Base-by-base conservation (phyloP, 2,113 vertebrate species). In the Paradisaea rubra region DNA sequence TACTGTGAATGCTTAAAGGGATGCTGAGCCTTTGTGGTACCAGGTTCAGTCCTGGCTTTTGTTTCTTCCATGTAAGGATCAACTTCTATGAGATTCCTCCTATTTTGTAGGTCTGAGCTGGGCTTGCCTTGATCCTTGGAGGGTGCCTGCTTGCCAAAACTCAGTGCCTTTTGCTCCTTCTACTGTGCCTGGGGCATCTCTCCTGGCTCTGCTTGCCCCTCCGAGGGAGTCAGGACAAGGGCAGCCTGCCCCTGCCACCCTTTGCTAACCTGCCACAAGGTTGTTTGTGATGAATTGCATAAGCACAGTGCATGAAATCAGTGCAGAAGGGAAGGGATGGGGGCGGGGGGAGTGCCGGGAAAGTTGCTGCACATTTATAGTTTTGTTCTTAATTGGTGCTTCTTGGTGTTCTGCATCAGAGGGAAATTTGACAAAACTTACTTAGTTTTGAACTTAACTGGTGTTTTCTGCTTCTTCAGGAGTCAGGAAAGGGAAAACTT, bases 401-500 rank as follows among this genome's bases (percentile, higher is more conserved):
- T 84, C 33, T 81, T 88, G 39, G 59, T 4, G 2, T 73, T 80
- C 11, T 3, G 3, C 5, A 3, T 87, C 2, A 4, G 53, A 56
- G 69, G 78, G 49, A 65, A 91, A 57, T 57, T 76, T 57, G 72
- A 25, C 1, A 9, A 66, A 92, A 81, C 3, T 20, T 24, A 49
- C 31, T 84, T 81, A 59, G 31, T 90, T 92, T 72, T 89, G 83
- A 84, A 60, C 44, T 84, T 78, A 22, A 44, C 16, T 88, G 56
- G 33, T 94, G 44, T 78, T 84, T 91, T 13, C 86, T 87, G 52
- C 61, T 82, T 88, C 42, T 54, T 92, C 19, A 37, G 53, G 39
- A 80, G 69, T 93, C 83, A 82, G 81, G 57, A n/a, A 47, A 39
- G 88, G 45, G 86, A 86, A 91, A 88, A 15, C n/a, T n/a, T 28